Evolutionary conservation across 2,888 invertebrate genomes (phyloP).

Genomic region (Tolmerus cingulatus): DNA sequence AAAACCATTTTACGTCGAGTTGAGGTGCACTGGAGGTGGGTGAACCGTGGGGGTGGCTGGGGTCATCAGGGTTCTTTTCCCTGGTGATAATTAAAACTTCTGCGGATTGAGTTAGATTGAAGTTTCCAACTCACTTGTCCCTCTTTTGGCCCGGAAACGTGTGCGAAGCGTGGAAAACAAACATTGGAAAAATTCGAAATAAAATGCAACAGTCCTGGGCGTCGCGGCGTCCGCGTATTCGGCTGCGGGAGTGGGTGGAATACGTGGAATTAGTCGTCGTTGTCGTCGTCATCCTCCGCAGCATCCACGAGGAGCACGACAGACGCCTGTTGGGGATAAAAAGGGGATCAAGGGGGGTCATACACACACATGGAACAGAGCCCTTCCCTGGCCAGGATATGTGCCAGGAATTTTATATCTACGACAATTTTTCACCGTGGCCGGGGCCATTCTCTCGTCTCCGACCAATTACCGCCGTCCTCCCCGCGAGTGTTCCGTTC

Average conservation of each 20-base stretch:
- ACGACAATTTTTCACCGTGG: slow-evolving; percentile 46
- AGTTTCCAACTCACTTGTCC: neutral
- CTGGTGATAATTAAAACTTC: slow-evolving; percentile 11
- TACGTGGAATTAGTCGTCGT: neutral
- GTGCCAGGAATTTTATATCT: slow-evolving; percentile 45
- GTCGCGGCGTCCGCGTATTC: neutral
- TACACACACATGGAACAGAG: neutral
- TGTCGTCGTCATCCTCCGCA: neutral
- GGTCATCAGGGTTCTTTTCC: neutral
- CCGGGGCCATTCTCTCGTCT: slow-evolving; percentile 1
- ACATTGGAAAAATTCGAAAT: neutral
- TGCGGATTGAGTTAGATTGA: slow-evolving; percentile 13
- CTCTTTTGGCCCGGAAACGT: neutral
- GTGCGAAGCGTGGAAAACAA: neutral
- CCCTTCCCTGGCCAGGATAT: neutral
- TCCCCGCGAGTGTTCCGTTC: neutral
- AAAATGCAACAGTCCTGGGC: neutral
- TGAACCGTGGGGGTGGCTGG: neutral
- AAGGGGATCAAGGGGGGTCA: neutral
- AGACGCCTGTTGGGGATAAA: neutral
- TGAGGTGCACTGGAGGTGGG: neutral
- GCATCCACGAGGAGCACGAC: neutral
- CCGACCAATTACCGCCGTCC: slow-evolving; percentile 33
- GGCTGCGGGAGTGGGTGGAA: too few relatives aligned
- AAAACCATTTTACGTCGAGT: neutral